Evolutionary conservation across 2,888 invertebrate species (phyloP).

Genomic region (Scelioninae gen. 1): DNA sequence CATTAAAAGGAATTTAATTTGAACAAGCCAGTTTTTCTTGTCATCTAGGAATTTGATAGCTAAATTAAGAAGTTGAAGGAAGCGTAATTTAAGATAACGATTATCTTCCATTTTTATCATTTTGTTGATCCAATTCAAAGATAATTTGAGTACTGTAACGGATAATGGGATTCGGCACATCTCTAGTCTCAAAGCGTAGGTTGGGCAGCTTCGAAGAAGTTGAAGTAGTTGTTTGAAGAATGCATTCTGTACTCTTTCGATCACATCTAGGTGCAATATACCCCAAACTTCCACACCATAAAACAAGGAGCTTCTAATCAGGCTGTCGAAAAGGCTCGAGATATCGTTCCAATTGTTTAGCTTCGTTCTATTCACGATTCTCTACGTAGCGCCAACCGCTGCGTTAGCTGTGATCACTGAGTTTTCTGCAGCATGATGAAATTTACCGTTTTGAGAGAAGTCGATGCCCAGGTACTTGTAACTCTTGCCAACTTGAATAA

Average conservation of each 20-base stretch:
- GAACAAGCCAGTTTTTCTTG: background rate
- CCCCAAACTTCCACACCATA: background rate
- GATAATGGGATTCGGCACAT: background rate
- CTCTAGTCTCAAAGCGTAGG: background rate
- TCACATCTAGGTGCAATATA: background rate
- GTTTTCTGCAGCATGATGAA: background rate
- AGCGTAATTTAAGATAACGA: background rate
- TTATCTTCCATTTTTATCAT: background rate
- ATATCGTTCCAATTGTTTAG: background rate
- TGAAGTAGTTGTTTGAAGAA: background rate
- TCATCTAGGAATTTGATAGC: background rate
- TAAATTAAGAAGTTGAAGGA: background rate
- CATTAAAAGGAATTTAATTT: background rate
- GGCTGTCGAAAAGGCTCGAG: background rate
- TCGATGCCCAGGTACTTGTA: background rate
- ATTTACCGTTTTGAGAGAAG: background rate
- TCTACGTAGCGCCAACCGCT: background rate
- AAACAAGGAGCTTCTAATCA: background rate
- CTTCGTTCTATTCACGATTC: background rate
- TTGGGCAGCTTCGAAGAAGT: background rate
- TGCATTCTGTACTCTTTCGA: background rate
- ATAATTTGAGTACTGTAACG: background rate
- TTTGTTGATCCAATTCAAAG: background rate
- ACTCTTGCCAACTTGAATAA: background rate
- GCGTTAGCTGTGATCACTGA: background rate